Base-by-base conservation (phyloP, 2,797 vertebrate species). In the Platyrinchus mystaceus region DNA sequence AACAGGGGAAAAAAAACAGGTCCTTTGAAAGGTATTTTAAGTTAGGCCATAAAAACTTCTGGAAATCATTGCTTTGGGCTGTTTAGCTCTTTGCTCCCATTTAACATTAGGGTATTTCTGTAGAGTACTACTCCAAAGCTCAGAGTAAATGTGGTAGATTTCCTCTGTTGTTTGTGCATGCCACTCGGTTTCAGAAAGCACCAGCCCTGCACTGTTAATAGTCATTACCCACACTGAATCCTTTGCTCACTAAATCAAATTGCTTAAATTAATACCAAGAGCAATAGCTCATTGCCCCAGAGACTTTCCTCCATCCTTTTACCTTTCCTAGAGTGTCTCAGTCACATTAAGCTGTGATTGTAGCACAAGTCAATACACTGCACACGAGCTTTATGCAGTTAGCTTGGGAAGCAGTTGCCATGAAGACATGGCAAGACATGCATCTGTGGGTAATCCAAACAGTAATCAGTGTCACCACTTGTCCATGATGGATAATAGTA, bases 1-100 rank as follows among this genome's bases (percentile, higher is more conserved):
- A 56, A 7, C 18, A 2, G 13, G 23, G 3, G 1, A 12, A 53
- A 84, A 27, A 26, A 10, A 2, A 9, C 37, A n/a, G 14, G 7
- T 17, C 6, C 2, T 16, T 21, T 88, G 23, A 34, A 71, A 89
- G 12, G 2, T 41, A 30, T 52, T 12, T 73, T 20, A 77, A 34
- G 34, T n/a, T 52, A 50, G 39, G n/a, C 12, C 6, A 15, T 59
- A 24, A 58, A 83, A 83, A 23, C 5, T 85, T 55, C 6, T 70
- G 53, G 34, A 86, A 53, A 23, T 73, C 3, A 23, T 59, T 58
- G 10, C 14, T 78, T 84, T 69, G 34, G 10, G 20, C 27, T 81
- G 9, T 68, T 87, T 27, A 46, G 27, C 27, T 87, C 22, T 36
- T 59, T 43, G 9, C 4, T 43, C 1, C 6, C 44, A 28, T 75